Base-by-base conservation (phyloP, 92 coral and sea anemone species). In the Pocillopora grandis region DNA sequence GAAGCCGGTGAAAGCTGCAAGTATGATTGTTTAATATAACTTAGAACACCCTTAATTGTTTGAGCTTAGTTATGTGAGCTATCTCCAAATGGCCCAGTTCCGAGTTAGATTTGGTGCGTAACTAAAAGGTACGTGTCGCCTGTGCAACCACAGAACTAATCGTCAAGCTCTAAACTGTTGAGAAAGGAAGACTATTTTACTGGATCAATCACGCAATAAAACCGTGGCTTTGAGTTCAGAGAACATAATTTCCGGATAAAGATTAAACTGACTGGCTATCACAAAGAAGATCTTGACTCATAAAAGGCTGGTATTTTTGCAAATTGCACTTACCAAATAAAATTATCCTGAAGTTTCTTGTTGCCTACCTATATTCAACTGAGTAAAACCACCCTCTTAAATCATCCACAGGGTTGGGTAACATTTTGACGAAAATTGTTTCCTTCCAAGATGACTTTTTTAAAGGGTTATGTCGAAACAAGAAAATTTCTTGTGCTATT, bases 231-330 rank as follows among this genome's bases (percentile, higher is more conserved):
- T 81, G 76, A 69, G 85, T 70, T 9, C 76, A 58, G 57, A 12
- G 62, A 56, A 69, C 67, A 36, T 16, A 58, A 58, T 80, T 70
- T 81, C 85, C 85, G 85, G 85, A 71, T 13, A n/a, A 15, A 69
- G 74, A 69, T 37, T 70, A 60, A 60, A 80, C 58, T 42, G 52
- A 58, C 76, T 71, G 58, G 73, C 70, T 70, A 19, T 70, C 75
- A 37, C 52, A n/a, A 21, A 63, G 58, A 17, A 42, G 36, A 79
- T 66, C 75, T 79, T 66, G 42, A 33, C 3, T 35, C 68, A 31
- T 68, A 68, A 20, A 52, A 19, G n/a, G 68, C 67, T 66, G 62
- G 62, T 55, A 79, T 10, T 55, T 79, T 66, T 23, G 64, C 74
- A 49, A 16, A 21, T 9, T 62, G 11, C 58, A 21, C 5, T 17